These are phyloP conservation scores for Saccopteryx leptura DNA, from an alignment of 2,113 vertebrate genomes.

Conservation along the genomic window DNA sequence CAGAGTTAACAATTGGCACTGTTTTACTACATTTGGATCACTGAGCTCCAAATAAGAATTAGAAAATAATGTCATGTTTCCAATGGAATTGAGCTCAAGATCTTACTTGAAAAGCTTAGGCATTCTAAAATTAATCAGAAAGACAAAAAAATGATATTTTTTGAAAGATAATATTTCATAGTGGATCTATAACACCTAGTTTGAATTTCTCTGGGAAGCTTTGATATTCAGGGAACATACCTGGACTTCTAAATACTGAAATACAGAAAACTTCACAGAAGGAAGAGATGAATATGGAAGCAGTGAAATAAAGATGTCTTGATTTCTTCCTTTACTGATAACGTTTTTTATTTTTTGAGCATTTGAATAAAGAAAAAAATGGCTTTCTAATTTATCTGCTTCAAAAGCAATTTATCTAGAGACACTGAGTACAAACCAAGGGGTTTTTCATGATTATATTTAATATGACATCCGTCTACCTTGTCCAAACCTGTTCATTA, in stretches of 20 bases:
- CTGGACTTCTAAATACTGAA: not conserved
- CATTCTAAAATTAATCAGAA: not conserved
- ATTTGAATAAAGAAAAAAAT: not conserved
- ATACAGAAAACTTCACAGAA: not conserved
- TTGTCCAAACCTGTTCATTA: slow-evolving; percentile 56
- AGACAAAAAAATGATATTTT: not conserved
- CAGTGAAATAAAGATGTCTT: not conserved
- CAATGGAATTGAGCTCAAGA: not conserved
- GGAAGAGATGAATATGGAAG: not conserved
- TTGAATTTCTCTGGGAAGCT: not conserved
- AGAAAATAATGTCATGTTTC: not conserved
- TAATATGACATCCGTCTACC: not conserved
- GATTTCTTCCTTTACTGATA: not conserved
- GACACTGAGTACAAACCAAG: not conserved
- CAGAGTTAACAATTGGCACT: not conserved
- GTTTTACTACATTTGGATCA: not conserved
- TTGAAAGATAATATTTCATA: not conserved
- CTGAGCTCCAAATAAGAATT: not conserved
- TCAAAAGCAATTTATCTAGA: not conserved
- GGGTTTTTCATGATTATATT: not conserved
- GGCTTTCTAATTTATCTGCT: not conserved
- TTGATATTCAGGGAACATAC: not conserved
- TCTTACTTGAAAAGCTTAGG: not conserved
- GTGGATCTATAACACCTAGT: not conserved
- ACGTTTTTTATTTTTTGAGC: not conserved